Percentiles rank a stretch among this genome's conserved stretches.
These are phyloP conservation scores for Lordiphosa stackelbergi DNA, from an alignment of 1,140 invertebrate genomes.

Conservation along the genomic window DNA sequence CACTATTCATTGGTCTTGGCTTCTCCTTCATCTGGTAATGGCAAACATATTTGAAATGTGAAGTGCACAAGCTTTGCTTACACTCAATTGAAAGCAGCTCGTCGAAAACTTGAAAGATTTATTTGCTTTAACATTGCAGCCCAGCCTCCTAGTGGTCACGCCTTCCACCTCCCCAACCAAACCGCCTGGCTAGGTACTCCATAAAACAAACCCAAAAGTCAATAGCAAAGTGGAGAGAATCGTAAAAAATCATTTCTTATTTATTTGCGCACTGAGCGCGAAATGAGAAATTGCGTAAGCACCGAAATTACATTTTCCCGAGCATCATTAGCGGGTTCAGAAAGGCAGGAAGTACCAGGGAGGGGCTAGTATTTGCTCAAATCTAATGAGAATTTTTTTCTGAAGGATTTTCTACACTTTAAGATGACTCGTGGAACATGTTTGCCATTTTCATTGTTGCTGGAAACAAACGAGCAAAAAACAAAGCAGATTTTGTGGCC, in stretches of 20 bases:
- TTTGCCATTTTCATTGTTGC: constrained; percentile 29
- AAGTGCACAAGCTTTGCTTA: constrained; percentile 36
- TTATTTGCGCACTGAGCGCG: constrained; percentile 62
- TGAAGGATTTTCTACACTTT: constrained; percentile 12
- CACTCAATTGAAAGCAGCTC: constrained; percentile 29
- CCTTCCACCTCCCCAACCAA: constrained; percentile 1
- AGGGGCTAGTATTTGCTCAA: constrained; percentile 46
- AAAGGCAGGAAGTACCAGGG: not conserved
- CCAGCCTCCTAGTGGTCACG: constrained; percentile 1
- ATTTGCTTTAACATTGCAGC: constrained; percentile 60
- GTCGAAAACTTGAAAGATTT: constrained; percentile 61
- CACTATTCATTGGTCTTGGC: constrained; percentile 30
- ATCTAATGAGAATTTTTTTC: constrained; percentile 59
- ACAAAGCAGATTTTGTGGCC: constrained; percentile 12
- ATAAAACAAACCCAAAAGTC: constrained; percentile 61
- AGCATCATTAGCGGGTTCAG: constrained; percentile 39
- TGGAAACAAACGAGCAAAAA: constrained; percentile 22
- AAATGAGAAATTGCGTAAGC: constrained; percentile 70
- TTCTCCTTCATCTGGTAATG: constrained; percentile 14
- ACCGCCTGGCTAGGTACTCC: not conserved
- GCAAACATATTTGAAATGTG: constrained; percentile 46
- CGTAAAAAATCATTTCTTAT: constrained; percentile 67
- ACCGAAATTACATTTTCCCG: constrained; percentile 57
- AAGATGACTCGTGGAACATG: constrained; percentile 29
- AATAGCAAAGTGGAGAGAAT: constrained; percentile 46